Evolutionary conservation across 2,113 vertebrate species (phyloP), one percentile per base, ranked within the genome.

Genomic region (Carassius gibelio): DNA sequence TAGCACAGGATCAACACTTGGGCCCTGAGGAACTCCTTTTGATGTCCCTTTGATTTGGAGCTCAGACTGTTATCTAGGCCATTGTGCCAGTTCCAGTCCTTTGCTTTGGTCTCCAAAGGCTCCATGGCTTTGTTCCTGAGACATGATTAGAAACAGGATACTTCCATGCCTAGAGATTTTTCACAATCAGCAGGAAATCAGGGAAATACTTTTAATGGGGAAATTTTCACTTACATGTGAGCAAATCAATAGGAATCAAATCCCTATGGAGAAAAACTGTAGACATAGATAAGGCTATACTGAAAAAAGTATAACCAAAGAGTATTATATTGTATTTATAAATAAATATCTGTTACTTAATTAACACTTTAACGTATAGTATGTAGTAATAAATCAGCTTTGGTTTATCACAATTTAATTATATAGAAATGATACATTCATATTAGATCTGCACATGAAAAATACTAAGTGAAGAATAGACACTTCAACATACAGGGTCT

Each of bases 61-160:
- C 69, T 62, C 68, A 83, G 77, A 72, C 83, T 86, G 62, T 84
- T 84, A 84, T 86, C 82, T 86, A 80, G 81, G 81, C 66, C 34
- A 38, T 80, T 76, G 69, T 34, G 30, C 42, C 71, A 77, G 57
- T 81, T 83, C 68, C 59, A 68, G 69, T 75, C 68, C 21, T 86
- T 86, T 86, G 68, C 48, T 88, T 75, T 75, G 21, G 48, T 45
- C 66, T 66, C 75, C n/a, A 26, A 75, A 79, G 87, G 64, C 84
- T 50, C 69, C 55, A 6, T 48, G 5, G 42, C 59, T 72, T 79
- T 88, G 79, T 74, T 61, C 64, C 64, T 45, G 21, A 85, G 30
- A 85, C 34, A 36, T 75, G 57, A 75, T 83, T 38, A 50, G 69
- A 66, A 83, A 50, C 36, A 26, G 42, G 6, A 50, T 76, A 26